Base-by-base conservation (phyloP, 2,113 vertebrate species). In the Vimba vimba region DNA sequence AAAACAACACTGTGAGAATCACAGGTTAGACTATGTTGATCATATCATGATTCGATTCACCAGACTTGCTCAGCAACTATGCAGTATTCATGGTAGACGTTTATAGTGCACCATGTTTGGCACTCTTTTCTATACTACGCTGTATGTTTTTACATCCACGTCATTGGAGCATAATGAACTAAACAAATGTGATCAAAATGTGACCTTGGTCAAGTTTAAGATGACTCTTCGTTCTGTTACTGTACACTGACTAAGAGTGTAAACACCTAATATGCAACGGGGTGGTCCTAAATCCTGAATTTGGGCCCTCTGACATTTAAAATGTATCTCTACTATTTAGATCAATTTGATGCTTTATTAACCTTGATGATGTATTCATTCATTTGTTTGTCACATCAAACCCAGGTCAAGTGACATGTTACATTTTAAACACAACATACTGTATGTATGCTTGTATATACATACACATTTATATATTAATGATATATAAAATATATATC, bases 61-160 rank as follows among this genome's bases (percentile, higher is more conserved):
- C 86, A 85, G 90, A 93, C 92, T 92, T 94, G 93, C 92, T 94
- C 91, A 94, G 88, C 59, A 82, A 90, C 89, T 91, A 91, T 91
- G 90, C 90, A 91, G 88, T 91, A 88, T 91, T 89, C 68, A 79
- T 47, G 69, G 62, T 84, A 66, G 75, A 69, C 82, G 27, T 71
- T 89, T 85, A 82, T 87, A 75, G 57, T 75, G 33, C 86, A 50
- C 77, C 27, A 59, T 83, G 64, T 85, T 66, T 79, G 57, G 76
- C 79, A 73, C 47, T 47, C 30, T 43, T 33, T 81, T 76, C 73
- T 84, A 90, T 93, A 92, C 91, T 93, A 93, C 92, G 90, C 93
- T 93, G 89, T 93, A 93, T 87, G 88, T 93, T 84, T 94, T 89
- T 50, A 50, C 71, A 77, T 82, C 25, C 66, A 47, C 2, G 8